phyloP scores from a whole-genome alignment of 2,113 vertebrate genomes.

The Leucosticte australis region DNA sequence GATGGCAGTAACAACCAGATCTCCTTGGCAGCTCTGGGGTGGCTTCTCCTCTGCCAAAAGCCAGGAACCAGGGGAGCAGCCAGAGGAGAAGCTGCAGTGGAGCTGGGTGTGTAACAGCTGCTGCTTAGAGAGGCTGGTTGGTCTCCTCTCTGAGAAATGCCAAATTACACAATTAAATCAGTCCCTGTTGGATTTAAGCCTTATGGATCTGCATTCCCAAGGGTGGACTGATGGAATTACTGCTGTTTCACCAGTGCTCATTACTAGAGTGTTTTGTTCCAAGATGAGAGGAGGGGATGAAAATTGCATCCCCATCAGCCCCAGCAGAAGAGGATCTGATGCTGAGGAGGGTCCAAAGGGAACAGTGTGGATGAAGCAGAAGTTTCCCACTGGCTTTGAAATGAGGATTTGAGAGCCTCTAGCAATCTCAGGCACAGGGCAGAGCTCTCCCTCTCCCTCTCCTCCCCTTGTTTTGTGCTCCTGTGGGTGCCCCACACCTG shows the following conservation, averaged over 20 bases:
- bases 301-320: neutral
- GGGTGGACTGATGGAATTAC: neutral
- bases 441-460: neutral
- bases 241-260: neutral
- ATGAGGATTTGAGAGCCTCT: neutral
- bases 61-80: neutral
- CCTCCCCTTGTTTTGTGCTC: neutral
- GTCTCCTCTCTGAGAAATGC: neutral
- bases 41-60: neutral
- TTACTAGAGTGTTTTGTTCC: neutral
- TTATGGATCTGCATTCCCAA: neutral
- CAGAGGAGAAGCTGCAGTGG: neutral
- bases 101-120: neutral
- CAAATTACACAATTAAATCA: conserved; percentile 14
- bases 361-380: neutral
- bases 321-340: neutral
- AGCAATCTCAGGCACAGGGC: neutral
- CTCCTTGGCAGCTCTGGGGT: neutral
- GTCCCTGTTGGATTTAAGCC: conserved; percentile 5
- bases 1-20: neutral
- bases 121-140: neutral
- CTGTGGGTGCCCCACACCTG: neutral
- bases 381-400: neutral
- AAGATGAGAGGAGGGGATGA: neutral
- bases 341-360: neutral